Percentiles rank a stretch among this genome's conserved stretches.
Evolutionary conservation across 2,888 invertebrate species (phyloP).

Genomic region (Trichacis sp.): DNA sequence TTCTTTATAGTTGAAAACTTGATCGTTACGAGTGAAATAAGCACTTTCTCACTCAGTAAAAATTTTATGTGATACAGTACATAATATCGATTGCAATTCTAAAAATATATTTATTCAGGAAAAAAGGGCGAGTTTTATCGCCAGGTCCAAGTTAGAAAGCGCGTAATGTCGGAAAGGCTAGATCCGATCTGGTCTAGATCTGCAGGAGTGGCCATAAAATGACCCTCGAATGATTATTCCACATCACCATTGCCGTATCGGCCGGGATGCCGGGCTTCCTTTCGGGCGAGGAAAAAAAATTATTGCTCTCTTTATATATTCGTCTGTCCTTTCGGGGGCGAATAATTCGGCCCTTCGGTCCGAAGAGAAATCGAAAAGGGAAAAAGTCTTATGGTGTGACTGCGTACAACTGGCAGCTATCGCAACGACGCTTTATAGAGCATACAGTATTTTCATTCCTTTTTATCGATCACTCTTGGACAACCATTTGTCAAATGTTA

Average conservation of each 20-base stretch:
- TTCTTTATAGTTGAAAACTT: no score
- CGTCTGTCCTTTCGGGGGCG: conserved; percentile 55
- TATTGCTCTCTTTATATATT: conserved; percentile 67
- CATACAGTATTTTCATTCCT: conserved; percentile 38
- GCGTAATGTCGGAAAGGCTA: conserved; percentile 45
- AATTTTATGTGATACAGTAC: no score
- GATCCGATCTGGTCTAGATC: conserved; percentile 56
- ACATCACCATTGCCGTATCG: conserved; percentile 47
- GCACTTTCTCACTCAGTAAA: no score
- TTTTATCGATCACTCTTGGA: conserved; percentile 24
- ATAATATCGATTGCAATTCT: no score
- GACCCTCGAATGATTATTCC: conserved; percentile 52
- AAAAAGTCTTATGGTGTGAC: conserved; percentile 40
- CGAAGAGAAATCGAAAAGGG: conserved; percentile 39
- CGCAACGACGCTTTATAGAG: conserved; percentile 39
- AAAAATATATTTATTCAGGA: conserved; percentile 64
- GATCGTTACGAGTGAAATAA: no score
- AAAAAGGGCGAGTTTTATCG: conserved; percentile 23
- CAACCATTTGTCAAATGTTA: conserved; percentile 9
- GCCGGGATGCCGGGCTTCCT: conserved; percentile 31
- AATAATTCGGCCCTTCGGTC: conserved; percentile 57
- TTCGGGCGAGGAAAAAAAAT: conserved; percentile 55
- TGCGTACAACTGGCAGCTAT: conserved; percentile 38
- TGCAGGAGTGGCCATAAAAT: conserved; percentile 64
- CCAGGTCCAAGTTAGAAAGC: conserved; percentile 45